Evolutionary conservation across 2,113 vertebrate species (phyloP), one percentile per base, ranked within the genome.

Genomic region (Istiophorus platypterus): DNA sequence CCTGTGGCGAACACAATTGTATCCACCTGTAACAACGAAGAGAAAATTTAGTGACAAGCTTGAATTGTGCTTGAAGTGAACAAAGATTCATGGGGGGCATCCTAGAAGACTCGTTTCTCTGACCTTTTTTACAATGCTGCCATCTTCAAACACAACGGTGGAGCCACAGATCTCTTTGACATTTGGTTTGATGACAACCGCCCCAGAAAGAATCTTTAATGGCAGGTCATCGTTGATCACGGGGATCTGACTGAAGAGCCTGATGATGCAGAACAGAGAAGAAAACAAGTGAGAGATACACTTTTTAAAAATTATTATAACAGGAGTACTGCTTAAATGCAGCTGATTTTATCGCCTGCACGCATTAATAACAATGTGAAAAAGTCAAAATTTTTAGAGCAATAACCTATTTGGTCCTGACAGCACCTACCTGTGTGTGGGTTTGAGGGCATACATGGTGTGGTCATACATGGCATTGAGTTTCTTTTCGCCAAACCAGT

Each of bases 1-100:
- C 98, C 98, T 0, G 98, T 99, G 74, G 97, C 96, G 2, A 99
- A 98, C 51, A 99, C 88, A 31, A 98, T 94, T 0, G 39, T 93
- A 29, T 99, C 97, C 0, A 99, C 90, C 92, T 94, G 80, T n/a
- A 42, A 56, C 2, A 4, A 2, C 22, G 12, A 29, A 31, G 4
- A 52, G 1, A 69, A 15, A 58, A 10, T 22, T 65, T 20, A 34
- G 24, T 76, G 49, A 62, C 15, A 2, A 52, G 20, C 9, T 51
- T n/a, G 18, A 63, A 70, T 5, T 1, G 13, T 17, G 31, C 0
- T 67, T 9, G 13, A 54, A 59, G 22, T 37, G 1, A 26, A 37
- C 5, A 63, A 57, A 58, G 10, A 51, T 9, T 24, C 37, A 59
- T 45, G 22, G 29, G 8, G 39, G 34, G 8, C 17, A 6, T 29